Evolutionary conservation across 1,140 invertebrate genomes (phyloP).

Genomic region (Drosophila chauvacae): DNA sequence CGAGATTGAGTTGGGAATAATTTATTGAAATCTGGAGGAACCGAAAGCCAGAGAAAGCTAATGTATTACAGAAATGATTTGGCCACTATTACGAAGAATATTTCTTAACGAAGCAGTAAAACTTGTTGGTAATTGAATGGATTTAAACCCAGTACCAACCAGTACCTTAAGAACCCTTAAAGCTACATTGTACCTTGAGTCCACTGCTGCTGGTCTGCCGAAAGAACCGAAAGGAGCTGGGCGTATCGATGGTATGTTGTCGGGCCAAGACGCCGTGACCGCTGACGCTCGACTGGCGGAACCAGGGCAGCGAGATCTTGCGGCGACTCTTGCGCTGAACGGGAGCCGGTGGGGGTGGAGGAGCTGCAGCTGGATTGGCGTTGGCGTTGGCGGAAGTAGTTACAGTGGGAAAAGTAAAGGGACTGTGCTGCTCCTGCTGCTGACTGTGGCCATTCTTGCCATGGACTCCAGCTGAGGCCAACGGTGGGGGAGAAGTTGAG

Average conservation of each 20-base stretch:
- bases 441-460: constrained; percentile 38
- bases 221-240: constrained; percentile 89
- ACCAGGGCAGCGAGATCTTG: constrained; percentile 95
- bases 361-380: constrained; percentile 71
- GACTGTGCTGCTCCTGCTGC: constrained; percentile 50
- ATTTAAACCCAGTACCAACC: not conserved
- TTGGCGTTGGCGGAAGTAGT: constrained; percentile 69
- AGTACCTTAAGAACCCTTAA: not conserved
- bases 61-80: not conserved
- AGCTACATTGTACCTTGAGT: constrained; percentile 84
- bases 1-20: constrained; percentile 3
- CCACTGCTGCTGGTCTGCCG: constrained; percentile 77
- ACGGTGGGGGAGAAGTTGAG: constrained; percentile 63
- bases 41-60: not conserved
- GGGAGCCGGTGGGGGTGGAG: constrained; percentile 76
- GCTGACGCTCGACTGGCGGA: constrained; percentile 90
- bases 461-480: constrained; percentile 32
- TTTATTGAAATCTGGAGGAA: constrained; percentile 2
- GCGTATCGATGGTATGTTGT: constrained; percentile 95
- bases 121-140: not conserved
- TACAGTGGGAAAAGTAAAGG: constrained; percentile 73
- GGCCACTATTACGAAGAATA: not conserved
- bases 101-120: not conserved
- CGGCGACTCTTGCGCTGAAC: constrained; percentile 89
- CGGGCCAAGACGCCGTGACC: constrained; percentile 90